Conservation (phyloP, 2,888 invertebrate species). For the Teleogryllus oceanicus region DNA sequence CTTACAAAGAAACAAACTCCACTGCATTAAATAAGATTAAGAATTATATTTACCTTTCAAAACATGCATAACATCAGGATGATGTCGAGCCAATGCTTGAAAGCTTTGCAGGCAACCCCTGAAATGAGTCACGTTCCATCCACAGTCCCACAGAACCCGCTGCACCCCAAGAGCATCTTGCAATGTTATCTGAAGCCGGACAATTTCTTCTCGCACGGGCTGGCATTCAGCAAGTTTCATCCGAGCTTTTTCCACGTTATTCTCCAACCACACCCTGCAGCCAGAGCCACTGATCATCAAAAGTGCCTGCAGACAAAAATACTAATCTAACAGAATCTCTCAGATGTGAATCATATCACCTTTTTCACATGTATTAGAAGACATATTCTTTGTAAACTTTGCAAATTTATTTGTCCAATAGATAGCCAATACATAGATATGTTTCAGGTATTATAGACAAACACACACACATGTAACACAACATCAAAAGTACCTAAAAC, state of each 20-base stretch:
- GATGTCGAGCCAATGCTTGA: constrained; percentile 68
- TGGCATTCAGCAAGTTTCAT: constrained; percentile 61
- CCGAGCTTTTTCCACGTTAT: constrained; percentile 65
- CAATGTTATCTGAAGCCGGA: constrained; percentile 59
- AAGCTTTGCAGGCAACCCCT: constrained; percentile 86
- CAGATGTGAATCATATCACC: background rate
- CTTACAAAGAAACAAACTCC: no score
- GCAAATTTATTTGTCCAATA: background rate
- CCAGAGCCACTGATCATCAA: constrained; percentile 25
- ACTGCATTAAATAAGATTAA: no score
- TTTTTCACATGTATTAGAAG: background rate
- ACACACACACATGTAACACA: no score
- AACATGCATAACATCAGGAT: constrained; percentile 65
- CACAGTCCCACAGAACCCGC: constrained; percentile 72
- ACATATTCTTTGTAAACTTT: background rate
- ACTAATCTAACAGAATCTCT: background rate
- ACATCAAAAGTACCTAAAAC: no score
- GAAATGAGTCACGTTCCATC: constrained; percentile 86
- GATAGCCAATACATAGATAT: no score
- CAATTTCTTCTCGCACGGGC: constrained; percentile 72
- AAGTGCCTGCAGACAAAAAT: constrained; percentile 18
- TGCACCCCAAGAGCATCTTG: constrained; percentile 55
- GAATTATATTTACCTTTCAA: constrained; percentile 54
- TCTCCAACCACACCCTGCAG: constrained; percentile 68
- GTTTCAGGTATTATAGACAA: no score